Evolutionary conservation across 2,888 invertebrate species (phyloP).

Genomic region (Parnassius apollo): DNA sequence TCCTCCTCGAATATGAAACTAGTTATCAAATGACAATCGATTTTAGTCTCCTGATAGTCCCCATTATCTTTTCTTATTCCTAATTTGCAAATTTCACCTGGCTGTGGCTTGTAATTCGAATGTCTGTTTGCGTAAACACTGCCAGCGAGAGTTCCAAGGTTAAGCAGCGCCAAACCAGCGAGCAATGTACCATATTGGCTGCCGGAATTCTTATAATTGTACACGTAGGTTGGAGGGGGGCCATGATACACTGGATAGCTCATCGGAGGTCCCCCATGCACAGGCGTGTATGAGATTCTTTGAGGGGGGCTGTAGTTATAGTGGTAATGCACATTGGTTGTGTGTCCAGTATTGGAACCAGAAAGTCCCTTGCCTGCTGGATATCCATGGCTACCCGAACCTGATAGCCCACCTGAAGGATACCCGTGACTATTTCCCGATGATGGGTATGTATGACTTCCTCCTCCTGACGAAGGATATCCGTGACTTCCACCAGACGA

Average conservation of each 20-base stretch:
- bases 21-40: constrained; percentile 65
- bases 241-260: constrained; percentile 66
- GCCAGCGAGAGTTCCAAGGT: constrained; percentile 62
- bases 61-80: constrained; percentile 66
- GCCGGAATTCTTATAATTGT: constrained; percentile 66
- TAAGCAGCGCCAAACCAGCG: constrained; percentile 64
- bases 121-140: constrained; percentile 50
- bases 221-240: constrained; percentile 64
- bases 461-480: constrained; percentile 38
- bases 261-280: constrained; percentile 49
- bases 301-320: constrained; percentile 67
- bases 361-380: constrained; percentile 39
- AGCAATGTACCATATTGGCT: constrained; percentile 69
- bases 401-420: constrained; percentile 35
- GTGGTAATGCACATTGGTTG: constrained; percentile 55
- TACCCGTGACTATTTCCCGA: constrained; percentile 35
- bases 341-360: constrained; percentile 37
- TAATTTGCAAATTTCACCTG: constrained; percentile 68
- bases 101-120: constrained; percentile 49
- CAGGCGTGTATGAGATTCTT: constrained; percentile 59
- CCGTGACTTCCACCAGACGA: constrained; percentile 37
- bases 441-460: constrained; percentile 33
- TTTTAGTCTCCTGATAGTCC: constrained; percentile 68
- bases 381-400: constrained; percentile 35
- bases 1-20: constrained; percentile 62